Base-by-base conservation (phyloP, 2,797 vertebrate genomes). In the Sorex maritimensis region DNA sequence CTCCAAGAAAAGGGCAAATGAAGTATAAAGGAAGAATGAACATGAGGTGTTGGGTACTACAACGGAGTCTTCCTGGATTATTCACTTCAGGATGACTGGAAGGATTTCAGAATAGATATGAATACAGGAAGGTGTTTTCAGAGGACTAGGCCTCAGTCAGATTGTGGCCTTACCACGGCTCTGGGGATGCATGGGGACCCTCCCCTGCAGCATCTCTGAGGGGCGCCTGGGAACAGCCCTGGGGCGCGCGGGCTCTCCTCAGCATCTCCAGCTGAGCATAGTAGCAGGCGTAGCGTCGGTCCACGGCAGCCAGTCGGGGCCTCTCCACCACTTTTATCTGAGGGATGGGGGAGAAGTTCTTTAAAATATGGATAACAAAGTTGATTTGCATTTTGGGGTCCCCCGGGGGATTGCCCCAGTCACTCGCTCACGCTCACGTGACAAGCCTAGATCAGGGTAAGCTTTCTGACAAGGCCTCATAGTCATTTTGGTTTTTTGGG, bases 261-360 rank as follows among this genome's bases (percentile, higher is more conserved):
- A 98, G 88, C 92, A 95, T 97, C 30, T 99, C 98, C 91, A 99
- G 97, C 55, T 98, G 98, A 81, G 97, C 98, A 69, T 98, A 98
- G 91, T 98, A 98, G 96, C 98, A 97, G 38, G 94, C 96, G 92
- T 98, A 99, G 73, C 75, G 95, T 61, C 95, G 96, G 67, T 12
- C 86, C 5, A 92, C 81, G 86, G 73, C 96, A 92, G 91, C 82
- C 84, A 92, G 81, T 63, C 91, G 92, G 91, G 91, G 95, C 11
- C 92, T 97, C 92, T 94, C 96, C 88, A 79, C 81, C 55, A 92
- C 75, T 75, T 95, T 93, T 34, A 90, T 71, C 96, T 97, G 82
- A 84, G 9, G 89, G 34, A 89, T 79, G 91, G 68, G 15, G 93
- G 30, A 21, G 24, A 52, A 63, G 14, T 15, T 28, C n/a, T 80